Evolutionary conservation across 2,888 invertebrate genomes (phyloP).

Genomic region (Tetragnatha montana): DNA sequence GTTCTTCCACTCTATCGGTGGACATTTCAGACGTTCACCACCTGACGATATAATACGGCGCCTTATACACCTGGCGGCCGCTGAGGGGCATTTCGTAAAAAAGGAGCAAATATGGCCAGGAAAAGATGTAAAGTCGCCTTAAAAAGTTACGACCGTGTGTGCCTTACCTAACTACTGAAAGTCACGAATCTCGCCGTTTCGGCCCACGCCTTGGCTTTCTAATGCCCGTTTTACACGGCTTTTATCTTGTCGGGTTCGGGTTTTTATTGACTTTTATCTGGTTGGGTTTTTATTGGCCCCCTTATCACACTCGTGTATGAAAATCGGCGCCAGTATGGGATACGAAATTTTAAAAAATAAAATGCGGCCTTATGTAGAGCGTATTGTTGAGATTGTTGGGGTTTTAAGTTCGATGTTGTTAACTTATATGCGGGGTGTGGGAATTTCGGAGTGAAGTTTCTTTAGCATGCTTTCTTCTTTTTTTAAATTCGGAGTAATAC

Average conservation of each 20-base stretch:
- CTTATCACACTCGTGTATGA: slow-evolving; percentile 13
- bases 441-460: too few relatives aligned
- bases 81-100: not conserved
- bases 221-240: not conserved
- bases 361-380: too few relatives aligned
- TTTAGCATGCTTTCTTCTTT: too few relatives aligned
- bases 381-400: too few relatives aligned
- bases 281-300: slow-evolving; percentile 1
- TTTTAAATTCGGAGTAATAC: too few relatives aligned
- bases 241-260: not conserved
- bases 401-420: too few relatives aligned
- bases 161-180: slow-evolving; percentile 13
- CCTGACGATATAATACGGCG: too few relatives aligned
- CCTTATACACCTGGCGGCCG: too few relatives aligned
- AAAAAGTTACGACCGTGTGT: slow-evolving; percentile 1
- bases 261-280: slow-evolving; percentile 8
- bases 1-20: too few relatives aligned
- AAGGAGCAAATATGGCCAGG: not conserved
- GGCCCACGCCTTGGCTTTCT: slow-evolving; percentile 8
- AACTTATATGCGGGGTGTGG: too few relatives aligned
- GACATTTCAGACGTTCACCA: too few relatives aligned
- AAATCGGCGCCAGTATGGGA: slow-evolving; percentile 8
- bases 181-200: slow-evolving; percentile 11
- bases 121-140: not conserved
- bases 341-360: too few relatives aligned